Conservation (phyloP, 2,113 vertebrate species). For the Cephalopterus ornatus region DNA sequence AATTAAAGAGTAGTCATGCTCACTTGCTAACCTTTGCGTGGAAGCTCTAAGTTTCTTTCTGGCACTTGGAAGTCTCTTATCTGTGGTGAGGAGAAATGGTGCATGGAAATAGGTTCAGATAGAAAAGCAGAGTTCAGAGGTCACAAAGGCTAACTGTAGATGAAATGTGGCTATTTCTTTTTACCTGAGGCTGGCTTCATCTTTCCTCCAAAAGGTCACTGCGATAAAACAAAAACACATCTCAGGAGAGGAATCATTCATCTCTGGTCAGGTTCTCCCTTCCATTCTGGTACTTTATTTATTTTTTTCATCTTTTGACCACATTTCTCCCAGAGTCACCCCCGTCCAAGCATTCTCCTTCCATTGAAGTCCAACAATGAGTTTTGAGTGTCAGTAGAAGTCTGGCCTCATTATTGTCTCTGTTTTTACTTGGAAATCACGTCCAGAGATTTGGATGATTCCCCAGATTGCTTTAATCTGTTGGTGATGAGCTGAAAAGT, state of each 20-base stretch:
- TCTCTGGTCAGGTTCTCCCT: slow-evolving; percentile 51
- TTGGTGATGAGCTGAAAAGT: slow-evolving; percentile 62
- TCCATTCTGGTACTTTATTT: slow-evolving; percentile 65
- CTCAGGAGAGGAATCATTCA: slow-evolving; percentile 75
- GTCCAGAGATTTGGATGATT: slow-evolving; percentile 38
- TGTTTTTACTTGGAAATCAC: slow-evolving; percentile 36
- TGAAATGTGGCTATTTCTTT: slow-evolving; percentile 94
- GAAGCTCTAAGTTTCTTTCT: slow-evolving; percentile 77
- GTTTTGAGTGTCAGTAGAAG: not conserved
- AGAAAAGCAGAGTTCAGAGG: slow-evolving; percentile 88
- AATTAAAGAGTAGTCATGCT: slow-evolving; percentile 50
- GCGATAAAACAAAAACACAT: slow-evolving; percentile 82
- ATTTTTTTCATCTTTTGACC: slow-evolving; percentile 7
- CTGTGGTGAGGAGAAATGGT: slow-evolving; percentile 73
- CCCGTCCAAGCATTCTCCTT: not conserved
- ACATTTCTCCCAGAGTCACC: not conserved
- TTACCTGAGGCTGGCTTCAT: slow-evolving; percentile 88
- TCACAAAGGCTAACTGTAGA: slow-evolving; percentile 84
- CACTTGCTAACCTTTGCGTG: slow-evolving; percentile 61
- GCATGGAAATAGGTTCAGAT: slow-evolving; percentile 88
- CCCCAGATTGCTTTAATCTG: slow-evolving; percentile 56
- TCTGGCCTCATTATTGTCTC: not conserved
- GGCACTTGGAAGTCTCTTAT: slow-evolving; percentile 76
- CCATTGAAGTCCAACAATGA: not conserved
- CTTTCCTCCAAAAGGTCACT: slow-evolving; percentile 87